Percentiles rank a stretch among this genome's conserved stretches.
These are phyloP conservation scores for Epistrophe grossulariae DNA, from an alignment of 2,888 invertebrate genomes.

Conservation along the genomic window DNA sequence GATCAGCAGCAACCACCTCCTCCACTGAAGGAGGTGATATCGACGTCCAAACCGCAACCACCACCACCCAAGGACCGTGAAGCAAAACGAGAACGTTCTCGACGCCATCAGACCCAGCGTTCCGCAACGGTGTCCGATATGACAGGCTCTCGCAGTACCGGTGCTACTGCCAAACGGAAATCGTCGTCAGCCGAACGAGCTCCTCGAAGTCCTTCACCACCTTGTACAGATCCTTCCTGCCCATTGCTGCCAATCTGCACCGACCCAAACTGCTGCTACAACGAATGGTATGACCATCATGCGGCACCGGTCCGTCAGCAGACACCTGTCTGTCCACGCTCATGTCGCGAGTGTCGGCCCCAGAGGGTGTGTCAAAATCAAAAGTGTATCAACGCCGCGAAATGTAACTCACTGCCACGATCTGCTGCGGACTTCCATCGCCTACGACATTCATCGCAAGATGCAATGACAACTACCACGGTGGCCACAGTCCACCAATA, in stretches of 20 bases:
- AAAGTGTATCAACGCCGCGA: conserved; percentile 83
- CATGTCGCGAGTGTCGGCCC: conserved; percentile 83
- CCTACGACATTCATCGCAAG: conserved; percentile 78
- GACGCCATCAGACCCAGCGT: conserved; percentile 83
- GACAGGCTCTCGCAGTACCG: conserved; percentile 79
- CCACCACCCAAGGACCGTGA: conserved; percentile 75
- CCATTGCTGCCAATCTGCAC: conserved; percentile 83
- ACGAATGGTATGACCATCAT: conserved; percentile 81
- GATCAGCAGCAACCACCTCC: conserved; percentile 78
- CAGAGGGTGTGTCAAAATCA: conserved; percentile 82
- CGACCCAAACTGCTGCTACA: conserved; percentile 83
- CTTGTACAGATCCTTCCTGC: conserved; percentile 83
- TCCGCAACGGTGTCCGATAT: conserved; percentile 84
- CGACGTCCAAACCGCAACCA: conserved; percentile 57
- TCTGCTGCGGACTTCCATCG: conserved; percentile 83
- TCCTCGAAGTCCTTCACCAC: conserved; percentile 81
- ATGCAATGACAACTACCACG: conserved; percentile 63
- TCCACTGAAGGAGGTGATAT: conserved; percentile 73
- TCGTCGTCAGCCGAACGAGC: conserved; percentile 83
- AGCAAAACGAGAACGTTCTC: conserved; percentile 82
- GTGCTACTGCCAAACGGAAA: conserved; percentile 80
- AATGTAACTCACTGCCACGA: conserved; percentile 84
- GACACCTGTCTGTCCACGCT: conserved; percentile 80
- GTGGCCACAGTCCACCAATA: conserved; percentile 77
- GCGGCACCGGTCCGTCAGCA: conserved; percentile 80